These are phyloP conservation scores for Limosa lapponica DNA, from an alignment of 2,797 vertebrate genomes.

Conservation along the genomic window DNA sequence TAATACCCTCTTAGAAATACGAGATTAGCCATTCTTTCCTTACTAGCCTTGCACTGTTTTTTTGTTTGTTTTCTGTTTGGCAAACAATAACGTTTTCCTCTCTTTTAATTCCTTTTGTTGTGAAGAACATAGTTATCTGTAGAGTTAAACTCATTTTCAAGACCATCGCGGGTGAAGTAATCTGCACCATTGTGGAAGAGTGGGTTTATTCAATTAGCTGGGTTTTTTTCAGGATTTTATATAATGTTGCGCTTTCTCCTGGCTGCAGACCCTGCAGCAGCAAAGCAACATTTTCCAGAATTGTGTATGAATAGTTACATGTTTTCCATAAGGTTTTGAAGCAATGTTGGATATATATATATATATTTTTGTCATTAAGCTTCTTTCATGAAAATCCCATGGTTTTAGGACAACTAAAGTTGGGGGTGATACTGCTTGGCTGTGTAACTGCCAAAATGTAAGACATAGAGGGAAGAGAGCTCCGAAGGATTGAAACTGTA, in stretches of 20 bases:
- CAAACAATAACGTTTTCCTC: background rate
- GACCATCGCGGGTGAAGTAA: background rate
- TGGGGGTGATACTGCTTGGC: background rate
- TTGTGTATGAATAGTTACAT: background rate
- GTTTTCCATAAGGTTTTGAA: background rate
- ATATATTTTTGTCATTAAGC: background rate
- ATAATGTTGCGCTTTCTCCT: background rate
- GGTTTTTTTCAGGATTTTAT: background rate
- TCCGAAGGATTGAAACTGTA: background rate
- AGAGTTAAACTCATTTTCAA: slow-evolving; percentile 38
- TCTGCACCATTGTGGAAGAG: background rate
- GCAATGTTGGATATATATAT: background rate
- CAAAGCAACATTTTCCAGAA: background rate
- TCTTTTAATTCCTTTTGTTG: slow-evolving; percentile 12
- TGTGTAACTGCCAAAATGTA: background rate
- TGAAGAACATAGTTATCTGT: slow-evolving; percentile 22
- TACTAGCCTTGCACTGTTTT: background rate
- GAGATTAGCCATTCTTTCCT: slow-evolving; percentile 33
- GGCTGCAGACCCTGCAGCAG: background rate
- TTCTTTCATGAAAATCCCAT: background rate
- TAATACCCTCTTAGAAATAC: slow-evolving; percentile 23
- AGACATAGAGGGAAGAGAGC: background rate
- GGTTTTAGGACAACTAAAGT: background rate
- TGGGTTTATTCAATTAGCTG: slow-evolving; percentile 10
- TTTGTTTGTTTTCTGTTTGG: slow-evolving; percentile 10